These are phyloP conservation scores for Trinectes maculatus DNA, from an alignment of 2,113 vertebrate genomes.

Conservation along the genomic window DNA sequence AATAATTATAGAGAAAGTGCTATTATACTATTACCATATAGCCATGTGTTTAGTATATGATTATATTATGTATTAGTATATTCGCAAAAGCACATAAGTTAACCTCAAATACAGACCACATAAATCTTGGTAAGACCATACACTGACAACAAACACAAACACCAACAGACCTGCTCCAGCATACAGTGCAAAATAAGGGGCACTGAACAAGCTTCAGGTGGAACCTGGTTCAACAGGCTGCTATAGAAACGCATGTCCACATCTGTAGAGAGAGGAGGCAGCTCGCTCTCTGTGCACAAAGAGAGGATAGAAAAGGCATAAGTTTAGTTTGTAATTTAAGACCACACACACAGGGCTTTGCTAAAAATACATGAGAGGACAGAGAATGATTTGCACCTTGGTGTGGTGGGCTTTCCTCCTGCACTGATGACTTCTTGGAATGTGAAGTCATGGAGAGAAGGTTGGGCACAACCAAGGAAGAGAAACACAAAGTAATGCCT, in stretches of 20 bases:
- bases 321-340: neutral
- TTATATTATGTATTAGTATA: too few species aligned
- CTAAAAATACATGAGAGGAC: neutral
- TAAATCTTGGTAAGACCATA: neutral
- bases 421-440: slow-evolving; percentile 47
- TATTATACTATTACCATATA: too few species aligned
- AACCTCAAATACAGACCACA: neutral
- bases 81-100: too few species aligned
- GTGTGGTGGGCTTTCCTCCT: neutral
- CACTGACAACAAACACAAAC: neutral
- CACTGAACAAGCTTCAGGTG: slow-evolving; percentile 86
- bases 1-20: too few species aligned
- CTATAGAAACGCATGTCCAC: slow-evolving; percentile 89
- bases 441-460: slow-evolving; percentile 1
- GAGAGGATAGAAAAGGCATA: neutral
- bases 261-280: slow-evolving; percentile 43
- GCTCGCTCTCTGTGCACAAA: slow-evolving; percentile 36
- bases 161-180: slow-evolving; percentile 85
- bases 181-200: slow-evolving; percentile 88
- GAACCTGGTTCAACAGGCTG: slow-evolving; percentile 83
- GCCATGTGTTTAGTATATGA: neutral
- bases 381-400: slow-evolving; percentile 24
- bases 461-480: slow-evolving; percentile 21
- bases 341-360: neutral
- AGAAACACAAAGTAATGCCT: neutral